These are phyloP conservation scores for Crotalus adamanteus DNA, from an alignment of 2,797 vertebrate genomes.

Conservation along the genomic window DNA sequence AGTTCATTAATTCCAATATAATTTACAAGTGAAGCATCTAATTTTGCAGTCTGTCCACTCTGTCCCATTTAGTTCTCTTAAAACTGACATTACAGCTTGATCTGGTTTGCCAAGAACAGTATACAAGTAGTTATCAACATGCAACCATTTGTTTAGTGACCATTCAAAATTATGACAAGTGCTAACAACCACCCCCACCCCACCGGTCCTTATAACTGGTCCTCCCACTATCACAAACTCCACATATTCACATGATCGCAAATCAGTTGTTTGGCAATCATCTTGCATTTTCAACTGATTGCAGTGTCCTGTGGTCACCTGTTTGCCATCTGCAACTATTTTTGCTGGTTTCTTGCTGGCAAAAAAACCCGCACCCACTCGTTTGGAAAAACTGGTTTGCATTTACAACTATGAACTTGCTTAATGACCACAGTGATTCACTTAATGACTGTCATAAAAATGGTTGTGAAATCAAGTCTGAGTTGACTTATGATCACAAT, in stretches of 20 bases:
- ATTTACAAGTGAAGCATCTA: background rate
- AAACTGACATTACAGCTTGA: background rate
- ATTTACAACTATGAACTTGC: background rate
- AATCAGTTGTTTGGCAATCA: background rate
- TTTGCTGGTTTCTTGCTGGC: background rate
- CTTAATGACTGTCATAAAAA: background rate
- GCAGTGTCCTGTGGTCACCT: background rate
- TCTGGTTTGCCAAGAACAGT: slow-evolving; percentile 13
- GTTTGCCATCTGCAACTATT: background rate
- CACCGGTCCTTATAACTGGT: background rate
- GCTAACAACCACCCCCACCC: too few species aligned
- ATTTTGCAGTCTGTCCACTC: background rate
- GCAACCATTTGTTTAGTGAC: background rate
- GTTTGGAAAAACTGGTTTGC: background rate
- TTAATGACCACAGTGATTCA: background rate
- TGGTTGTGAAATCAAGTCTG: background rate
- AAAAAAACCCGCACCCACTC: too few species aligned
- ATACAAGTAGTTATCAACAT: background rate
- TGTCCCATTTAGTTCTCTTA: background rate
- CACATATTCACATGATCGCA: background rate
- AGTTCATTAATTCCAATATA: background rate
- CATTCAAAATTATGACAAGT: background rate
- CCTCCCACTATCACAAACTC: background rate
- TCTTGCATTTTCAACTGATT: background rate
- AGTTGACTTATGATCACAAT: background rate